These are phyloP conservation scores for Lamellibrachia columna DNA, from an alignment of 2,888 invertebrate species.

Conservation along the genomic window DNA sequence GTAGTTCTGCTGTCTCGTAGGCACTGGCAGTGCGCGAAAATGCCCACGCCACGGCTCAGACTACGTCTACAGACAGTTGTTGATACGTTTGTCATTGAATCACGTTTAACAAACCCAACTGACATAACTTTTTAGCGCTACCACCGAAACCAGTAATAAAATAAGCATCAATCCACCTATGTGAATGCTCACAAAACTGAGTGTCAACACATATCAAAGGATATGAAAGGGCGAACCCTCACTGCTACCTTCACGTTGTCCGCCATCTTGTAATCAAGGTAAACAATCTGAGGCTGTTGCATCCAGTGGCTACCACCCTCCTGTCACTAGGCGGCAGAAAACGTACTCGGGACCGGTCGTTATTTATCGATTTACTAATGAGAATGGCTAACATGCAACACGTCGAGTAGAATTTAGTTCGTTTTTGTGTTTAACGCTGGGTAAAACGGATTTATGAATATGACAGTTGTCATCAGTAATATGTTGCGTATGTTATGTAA, in stretches of 20 bases:
- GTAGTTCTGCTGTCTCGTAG: too few species aligned
- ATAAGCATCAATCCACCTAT: background rate
- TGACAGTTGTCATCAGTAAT: too few species aligned
- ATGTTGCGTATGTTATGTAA: too few species aligned
- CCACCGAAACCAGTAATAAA: background rate
- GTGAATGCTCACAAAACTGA: background rate
- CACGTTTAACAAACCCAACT: background rate
- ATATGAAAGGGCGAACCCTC: constrained; percentile 70
- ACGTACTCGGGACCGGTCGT: background rate
- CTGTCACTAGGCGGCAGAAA: background rate
- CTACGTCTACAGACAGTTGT: too few species aligned
- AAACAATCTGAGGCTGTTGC: background rate
- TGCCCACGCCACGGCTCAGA: background rate
- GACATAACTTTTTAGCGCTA: background rate
- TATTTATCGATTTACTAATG: too few species aligned
- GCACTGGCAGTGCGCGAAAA: background rate
- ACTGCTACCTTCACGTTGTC: constrained; percentile 71
- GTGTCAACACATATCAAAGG: constrained; percentile 53
- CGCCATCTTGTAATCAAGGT: constrained; percentile 18
- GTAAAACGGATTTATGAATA: too few species aligned
- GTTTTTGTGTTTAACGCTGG: too few species aligned
- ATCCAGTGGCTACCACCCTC: background rate
- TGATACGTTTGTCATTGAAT: background rate
- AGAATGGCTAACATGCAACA: too few species aligned
- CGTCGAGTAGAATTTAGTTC: too few species aligned